Evolutionary conservation across 1,140 invertebrate species (phyloP).

Genomic region (Scylla paramamosain): DNA sequence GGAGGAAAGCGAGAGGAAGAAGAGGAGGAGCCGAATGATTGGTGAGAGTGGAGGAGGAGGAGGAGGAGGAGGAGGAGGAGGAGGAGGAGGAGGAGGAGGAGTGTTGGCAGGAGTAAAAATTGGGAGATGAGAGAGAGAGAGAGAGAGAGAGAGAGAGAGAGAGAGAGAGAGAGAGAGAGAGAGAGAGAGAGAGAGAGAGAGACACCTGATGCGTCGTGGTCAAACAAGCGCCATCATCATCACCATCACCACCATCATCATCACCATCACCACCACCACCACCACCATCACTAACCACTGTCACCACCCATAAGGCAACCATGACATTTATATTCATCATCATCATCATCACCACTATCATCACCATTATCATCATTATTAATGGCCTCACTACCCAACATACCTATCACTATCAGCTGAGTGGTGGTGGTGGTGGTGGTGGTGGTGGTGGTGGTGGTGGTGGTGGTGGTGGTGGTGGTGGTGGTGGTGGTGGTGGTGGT

Average conservation of each 20-base stretch:
- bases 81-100: not conserved
- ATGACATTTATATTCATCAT: not conserved
- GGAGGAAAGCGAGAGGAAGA: not conserved
- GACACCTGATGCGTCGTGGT: not conserved
- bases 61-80: slow-evolving; percentile 1
- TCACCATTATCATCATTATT: not conserved
- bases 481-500: too few species aligned
- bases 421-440: not conserved
- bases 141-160: not conserved
- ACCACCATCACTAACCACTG: not conserved
- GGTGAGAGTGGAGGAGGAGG: slow-evolving; percentile 45
- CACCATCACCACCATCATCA: not conserved
- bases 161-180: not conserved
- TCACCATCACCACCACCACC: not conserved
- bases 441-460: too few species aligned
- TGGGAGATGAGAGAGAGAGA: not conserved
- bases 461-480: too few species aligned
- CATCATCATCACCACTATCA: not conserved
- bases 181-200: not conserved
- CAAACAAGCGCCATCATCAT: not conserved
- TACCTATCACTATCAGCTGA: not conserved
- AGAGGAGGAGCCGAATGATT: not conserved
- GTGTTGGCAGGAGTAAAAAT: not conserved
- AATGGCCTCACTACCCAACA: not conserved
- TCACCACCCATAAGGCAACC: not conserved